These are phyloP conservation scores for Canis aureus DNA, from an alignment of 2,113 vertebrate species.

Conservation along the genomic window DNA sequence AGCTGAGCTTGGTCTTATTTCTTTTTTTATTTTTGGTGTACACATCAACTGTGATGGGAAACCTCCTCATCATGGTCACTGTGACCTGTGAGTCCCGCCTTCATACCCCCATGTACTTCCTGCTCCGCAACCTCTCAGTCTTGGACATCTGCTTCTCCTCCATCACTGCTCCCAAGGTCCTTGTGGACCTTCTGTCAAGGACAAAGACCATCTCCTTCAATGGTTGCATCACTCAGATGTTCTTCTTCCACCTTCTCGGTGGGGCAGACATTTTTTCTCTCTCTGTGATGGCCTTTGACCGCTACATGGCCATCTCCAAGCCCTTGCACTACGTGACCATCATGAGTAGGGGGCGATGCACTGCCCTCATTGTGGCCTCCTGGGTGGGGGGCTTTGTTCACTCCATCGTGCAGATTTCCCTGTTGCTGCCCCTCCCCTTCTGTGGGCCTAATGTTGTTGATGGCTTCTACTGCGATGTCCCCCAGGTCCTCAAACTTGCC, in stretches of 20 bases:
- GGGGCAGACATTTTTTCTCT: conserved; percentile 48
- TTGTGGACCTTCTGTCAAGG: conserved; percentile 11
- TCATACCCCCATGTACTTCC: conserved; percentile 72
- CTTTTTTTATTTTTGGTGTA: conserved; percentile 16
- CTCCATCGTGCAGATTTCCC: conserved; percentile 29
- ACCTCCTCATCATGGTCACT: conserved; percentile 38
- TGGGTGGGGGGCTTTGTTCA: conserved; percentile 56
- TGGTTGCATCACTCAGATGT: conserved; percentile 46
- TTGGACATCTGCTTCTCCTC: conserved; percentile 67
- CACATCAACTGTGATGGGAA: conserved; percentile 31
- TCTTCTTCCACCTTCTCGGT: conserved; percentile 58
- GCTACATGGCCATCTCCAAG: conserved; percentile 66
- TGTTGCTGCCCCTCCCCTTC: conserved; percentile 47
- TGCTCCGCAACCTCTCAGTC: conserved; percentile 42
- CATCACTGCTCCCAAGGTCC: conserved; percentile 55
- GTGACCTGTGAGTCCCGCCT: conserved; percentile 18
- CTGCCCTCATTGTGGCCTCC: background rate
- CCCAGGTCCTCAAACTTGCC: conserved; percentile 50
- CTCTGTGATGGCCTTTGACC: conserved; percentile 6
- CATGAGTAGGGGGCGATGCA: conserved; percentile 45
- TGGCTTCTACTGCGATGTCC: conserved; percentile 45
- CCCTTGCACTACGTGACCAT: conserved; percentile 52
- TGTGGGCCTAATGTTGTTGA: conserved; percentile 35
- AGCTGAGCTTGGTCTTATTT: conserved; percentile 40
- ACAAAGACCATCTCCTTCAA: conserved; percentile 57